Base-by-base conservation (phyloP, 2,797 vertebrate genomes). In the Prunella strophiata region DNA sequence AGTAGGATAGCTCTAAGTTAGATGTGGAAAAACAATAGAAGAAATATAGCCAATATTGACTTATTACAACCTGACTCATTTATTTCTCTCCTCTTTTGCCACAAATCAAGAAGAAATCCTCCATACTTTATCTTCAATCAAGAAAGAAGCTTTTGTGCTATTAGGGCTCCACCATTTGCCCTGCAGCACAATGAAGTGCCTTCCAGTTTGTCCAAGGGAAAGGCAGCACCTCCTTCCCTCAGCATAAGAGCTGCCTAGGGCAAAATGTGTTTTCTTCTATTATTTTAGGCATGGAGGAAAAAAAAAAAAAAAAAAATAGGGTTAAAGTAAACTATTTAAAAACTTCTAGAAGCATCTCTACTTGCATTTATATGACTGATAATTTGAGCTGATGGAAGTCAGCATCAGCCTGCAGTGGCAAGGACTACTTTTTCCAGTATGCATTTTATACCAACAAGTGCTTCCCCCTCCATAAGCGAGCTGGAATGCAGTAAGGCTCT, bases 251-350 rank as follows among this genome's bases (percentile, higher is more conserved):
- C 34, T 66, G 14, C 27, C n/a, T 21, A 55, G 9, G 16, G 21
- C 36, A 92, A 72, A 71, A 70, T 1, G 5, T 19, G 8, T 27
- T 71, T 66, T 48, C 18, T 76, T 91, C 55, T 32, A 50, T 59
- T 73, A 51, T 48, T 71, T 89, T 38, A 84, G 7, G n/a, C 9
- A 61, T 30, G 18, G 3, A 23, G 3, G 0, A 10, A 9, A 7
- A 8, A 0, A 2, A 58, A 55, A 40, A 9, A 7, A 8, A 0
- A 2, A 58, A 55, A 40, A 70, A 40, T 50, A 43, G 3, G 6
- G 23, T 62, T 57, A 27, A 78, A 54, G 19, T 45, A 59, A 70
- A 18, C 43, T 19, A 51, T 2, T 36, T 45, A 51, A 67, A 73
- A 30, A 7, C 16, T 54, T 36, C 23, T 82, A 85, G 51, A 55